Conservation (phyloP, 2,113 vertebrate genomes). For the Oreochromis spilurus region DNA sequence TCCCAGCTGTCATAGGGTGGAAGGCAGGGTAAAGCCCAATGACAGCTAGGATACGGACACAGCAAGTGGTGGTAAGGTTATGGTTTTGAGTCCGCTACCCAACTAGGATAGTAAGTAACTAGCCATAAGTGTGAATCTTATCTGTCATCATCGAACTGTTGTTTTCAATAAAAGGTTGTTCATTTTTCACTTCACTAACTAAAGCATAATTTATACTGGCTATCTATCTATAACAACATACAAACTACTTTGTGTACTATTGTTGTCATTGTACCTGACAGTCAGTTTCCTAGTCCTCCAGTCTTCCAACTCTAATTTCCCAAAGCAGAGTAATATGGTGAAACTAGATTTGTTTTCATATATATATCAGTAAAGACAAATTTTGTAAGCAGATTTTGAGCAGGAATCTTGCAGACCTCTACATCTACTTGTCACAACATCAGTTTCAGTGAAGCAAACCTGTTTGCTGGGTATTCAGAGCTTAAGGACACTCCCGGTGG, state of each 20-base stretch:
- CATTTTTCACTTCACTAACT: not conserved
- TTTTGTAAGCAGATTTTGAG: not conserved
- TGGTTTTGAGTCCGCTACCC: not conserved
- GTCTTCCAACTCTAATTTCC: not conserved
- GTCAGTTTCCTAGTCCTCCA: not conserved
- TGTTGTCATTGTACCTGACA: not conserved
- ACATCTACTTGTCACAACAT: fast-evolving
- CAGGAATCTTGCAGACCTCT: not conserved
- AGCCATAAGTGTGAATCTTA: not conserved
- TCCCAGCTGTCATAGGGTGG: not conserved
- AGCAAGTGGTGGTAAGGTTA: not conserved
- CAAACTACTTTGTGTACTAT: not conserved
- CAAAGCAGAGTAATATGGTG: not conserved
- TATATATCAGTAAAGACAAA: not conserved
- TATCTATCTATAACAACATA: not conserved
- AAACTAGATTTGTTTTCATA: not conserved
- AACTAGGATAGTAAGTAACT: not conserved
- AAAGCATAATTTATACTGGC: not conserved
- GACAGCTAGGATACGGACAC: not conserved
- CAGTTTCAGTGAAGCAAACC: not conserved
- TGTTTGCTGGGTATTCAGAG: not conserved
- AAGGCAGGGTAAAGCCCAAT: not conserved
- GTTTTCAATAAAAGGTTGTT: not conserved
- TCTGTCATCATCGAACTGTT: not conserved
- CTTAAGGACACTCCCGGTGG: not conserved